Percentiles rank a stretch among this genome's conserved stretches.
These are phyloP conservation scores for Anguilla pacifica DNA, from an alignment of 2,797 vertebrate species.

Conservation along the genomic window DNA sequence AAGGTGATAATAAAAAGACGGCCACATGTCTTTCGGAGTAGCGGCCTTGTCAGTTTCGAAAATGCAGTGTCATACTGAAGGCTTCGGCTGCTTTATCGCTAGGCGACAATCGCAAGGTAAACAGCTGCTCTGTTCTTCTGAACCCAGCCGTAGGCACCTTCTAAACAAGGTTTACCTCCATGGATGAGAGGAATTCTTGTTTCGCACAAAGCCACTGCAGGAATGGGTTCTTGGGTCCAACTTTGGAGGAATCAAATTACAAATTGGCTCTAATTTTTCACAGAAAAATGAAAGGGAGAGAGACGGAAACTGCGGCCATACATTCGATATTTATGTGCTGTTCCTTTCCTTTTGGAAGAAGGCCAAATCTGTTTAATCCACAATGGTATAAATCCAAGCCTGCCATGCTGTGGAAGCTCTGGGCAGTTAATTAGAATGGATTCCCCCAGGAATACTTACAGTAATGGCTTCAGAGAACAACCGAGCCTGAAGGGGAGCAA, in stretches of 20 bases:
- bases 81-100: neutral
- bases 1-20: neutral
- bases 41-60: neutral
- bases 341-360: constrained; percentile 45
- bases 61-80: neutral
- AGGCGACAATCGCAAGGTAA: neutral
- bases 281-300: constrained; percentile 31
- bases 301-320: constrained; percentile 44
- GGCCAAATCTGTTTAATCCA: constrained; percentile 56
- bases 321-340: constrained; percentile 57
- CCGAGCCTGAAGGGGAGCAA: constrained; percentile 46
- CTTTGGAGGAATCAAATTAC: constrained; percentile 36
- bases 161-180: constrained; percentile 19
- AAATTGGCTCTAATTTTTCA: constrained; percentile 42
- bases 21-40: neutral
- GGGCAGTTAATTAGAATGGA: constrained; percentile 67
- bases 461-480: constrained; percentile 57
- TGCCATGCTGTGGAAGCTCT: constrained; percentile 57
- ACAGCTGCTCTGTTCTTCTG: neutral
- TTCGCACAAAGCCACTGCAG: neutral
- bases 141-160: neutral
- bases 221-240: constrained; percentile 28
- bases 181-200: constrained; percentile 18
- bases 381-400: constrained; percentile 47
- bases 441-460: constrained; percentile 61